Conservation (phyloP, 2,888 invertebrate species). For the Drosophila cognata region DNA sequence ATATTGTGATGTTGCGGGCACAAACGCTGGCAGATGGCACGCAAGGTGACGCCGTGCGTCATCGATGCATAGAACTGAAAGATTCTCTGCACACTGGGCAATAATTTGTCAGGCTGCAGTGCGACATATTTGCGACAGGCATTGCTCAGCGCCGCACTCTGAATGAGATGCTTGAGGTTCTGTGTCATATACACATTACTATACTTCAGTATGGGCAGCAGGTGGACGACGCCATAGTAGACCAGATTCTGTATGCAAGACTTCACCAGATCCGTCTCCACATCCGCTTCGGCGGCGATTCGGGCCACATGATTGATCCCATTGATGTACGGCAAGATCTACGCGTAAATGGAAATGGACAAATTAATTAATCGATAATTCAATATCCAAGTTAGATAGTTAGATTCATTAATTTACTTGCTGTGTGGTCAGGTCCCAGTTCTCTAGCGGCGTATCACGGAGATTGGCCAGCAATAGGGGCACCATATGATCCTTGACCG, state of each 20-base stretch:
- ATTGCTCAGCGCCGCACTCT: constrained; percentile 88
- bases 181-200: constrained; percentile 94
- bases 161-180: constrained; percentile 89
- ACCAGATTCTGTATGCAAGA: constrained; percentile 96
- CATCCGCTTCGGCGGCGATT: constrained; percentile 95
- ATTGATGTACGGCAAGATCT: constrained; percentile 92
- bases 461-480: constrained; percentile 91
- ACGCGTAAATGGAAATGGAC: not conserved
- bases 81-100: constrained; percentile 83
- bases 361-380: not conserved
- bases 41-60: constrained; percentile 89
- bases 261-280: constrained; percentile 96
- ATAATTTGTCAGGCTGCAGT: constrained; percentile 78
- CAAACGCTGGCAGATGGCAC: constrained; percentile 89
- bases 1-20: constrained; percentile 87
- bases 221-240: constrained; percentile 90
- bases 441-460: constrained; percentile 88
- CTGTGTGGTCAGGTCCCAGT: constrained; percentile 97
- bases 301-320: constrained; percentile 96
- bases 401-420: constrained; percentile 87
- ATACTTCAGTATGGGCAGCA: constrained; percentile 93
- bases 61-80: constrained; percentile 88
- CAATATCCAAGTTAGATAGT: not conserved
- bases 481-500: constrained; percentile 95
- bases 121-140: constrained; percentile 88